Conservation (phyloP, 2,113 vertebrate genomes). For the Pycnonotus jocosus region DNA sequence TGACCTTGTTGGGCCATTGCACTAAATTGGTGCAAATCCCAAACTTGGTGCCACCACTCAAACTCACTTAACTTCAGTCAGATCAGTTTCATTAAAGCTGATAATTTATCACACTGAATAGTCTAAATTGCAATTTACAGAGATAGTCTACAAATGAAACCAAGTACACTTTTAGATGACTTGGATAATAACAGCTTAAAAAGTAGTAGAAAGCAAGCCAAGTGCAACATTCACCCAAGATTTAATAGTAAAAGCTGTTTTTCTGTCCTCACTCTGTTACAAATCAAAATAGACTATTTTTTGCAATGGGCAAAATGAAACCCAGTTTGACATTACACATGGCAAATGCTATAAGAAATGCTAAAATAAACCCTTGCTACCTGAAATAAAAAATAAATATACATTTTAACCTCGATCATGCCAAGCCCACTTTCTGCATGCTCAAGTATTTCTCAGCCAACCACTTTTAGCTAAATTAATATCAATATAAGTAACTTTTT, state of each 20-base stretch:
- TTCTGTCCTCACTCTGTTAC: conserved; percentile 33
- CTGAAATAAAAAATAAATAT: conserved; percentile 40
- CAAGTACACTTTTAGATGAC: neutral
- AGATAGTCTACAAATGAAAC: neutral
- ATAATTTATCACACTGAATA: conserved; percentile 26
- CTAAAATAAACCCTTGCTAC: conserved; percentile 30
- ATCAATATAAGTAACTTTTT: conserved; percentile 53
- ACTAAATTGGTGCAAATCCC: conserved; percentile 31
- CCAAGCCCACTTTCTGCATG: conserved; percentile 35
- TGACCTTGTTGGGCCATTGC: conserved; percentile 23
- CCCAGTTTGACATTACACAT: neutral
- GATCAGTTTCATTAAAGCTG: neutral
- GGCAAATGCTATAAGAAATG: neutral
- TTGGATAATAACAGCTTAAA: conserved; percentile 11
- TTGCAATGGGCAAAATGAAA: conserved; percentile 50
- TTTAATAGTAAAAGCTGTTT: conserved; percentile 22
- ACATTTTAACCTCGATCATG: neutral
- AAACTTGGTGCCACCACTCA: conserved; percentile 35
- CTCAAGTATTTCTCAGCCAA: conserved; percentile 45
- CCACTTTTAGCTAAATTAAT: conserved; percentile 56
- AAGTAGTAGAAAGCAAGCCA: neutral
- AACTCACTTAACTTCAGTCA: conserved; percentile 11
- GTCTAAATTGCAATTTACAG: neutral
- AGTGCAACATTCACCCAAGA: neutral
- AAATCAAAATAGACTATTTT: conserved; percentile 53